A percentile compares a stretch with the other conserved stretches of the same genome.
These are phyloP conservation scores for Myotis planiceps DNA, from an alignment of 2,797 vertebrate genomes.

Conservation along the genomic window DNA sequence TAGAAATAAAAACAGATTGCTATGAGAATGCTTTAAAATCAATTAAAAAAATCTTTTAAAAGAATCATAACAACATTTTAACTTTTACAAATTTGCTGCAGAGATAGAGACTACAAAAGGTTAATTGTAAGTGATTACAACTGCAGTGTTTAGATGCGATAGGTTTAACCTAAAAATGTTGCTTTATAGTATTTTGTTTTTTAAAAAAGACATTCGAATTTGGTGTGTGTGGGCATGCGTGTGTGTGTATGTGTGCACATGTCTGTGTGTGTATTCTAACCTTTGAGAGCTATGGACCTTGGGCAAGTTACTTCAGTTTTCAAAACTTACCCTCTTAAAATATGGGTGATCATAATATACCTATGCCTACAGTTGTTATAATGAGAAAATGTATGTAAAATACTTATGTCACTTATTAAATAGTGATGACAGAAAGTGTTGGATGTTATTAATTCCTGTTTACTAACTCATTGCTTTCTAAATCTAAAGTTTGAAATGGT, in stretches of 20 bases:
- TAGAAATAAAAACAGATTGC: neutral
- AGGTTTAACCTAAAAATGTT: neutral
- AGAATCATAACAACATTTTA: neutral
- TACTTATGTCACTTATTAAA: neutral
- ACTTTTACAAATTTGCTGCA: neutral
- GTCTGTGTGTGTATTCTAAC: neutral
- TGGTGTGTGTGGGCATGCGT: neutral
- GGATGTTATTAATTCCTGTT: neutral
- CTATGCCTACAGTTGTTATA: neutral
- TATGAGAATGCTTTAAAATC: neutral
- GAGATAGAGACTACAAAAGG: neutral
- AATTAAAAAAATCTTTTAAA: neutral
- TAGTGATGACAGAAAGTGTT: neutral
- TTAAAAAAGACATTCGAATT: neutral
- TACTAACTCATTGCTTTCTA: neutral
- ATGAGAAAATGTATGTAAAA: neutral
- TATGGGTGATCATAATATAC: neutral
- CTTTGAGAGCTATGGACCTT: neutral
- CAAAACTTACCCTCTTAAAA: neutral
- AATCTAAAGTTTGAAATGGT: conserved; percentile 14
- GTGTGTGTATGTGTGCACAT: neutral
- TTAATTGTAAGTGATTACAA: neutral
- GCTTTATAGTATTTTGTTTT: neutral
- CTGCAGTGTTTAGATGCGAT: neutral
- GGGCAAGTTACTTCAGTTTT: neutral